Conservation (phyloP, 2,113 vertebrate genomes). For the Aldabrachelys gigantea region DNA sequence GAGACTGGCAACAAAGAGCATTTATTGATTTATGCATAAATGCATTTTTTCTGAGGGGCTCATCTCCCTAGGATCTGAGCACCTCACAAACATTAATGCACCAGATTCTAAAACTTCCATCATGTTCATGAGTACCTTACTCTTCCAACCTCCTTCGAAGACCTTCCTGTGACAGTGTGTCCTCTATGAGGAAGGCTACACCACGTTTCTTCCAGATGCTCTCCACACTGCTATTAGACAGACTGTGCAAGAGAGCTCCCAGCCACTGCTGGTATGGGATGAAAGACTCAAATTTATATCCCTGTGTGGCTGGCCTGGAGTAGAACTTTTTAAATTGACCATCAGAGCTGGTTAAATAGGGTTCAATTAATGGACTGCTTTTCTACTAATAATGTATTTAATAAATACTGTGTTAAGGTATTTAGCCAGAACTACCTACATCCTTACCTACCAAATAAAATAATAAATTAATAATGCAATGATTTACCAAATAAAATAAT, state of each 20-base stretch:
- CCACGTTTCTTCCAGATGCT: neutral
- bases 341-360: neutral
- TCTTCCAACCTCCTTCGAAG: neutral
- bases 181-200: neutral
- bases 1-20: neutral
- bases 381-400: neutral
- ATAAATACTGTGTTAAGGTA: neutral
- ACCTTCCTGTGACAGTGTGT: neutral
- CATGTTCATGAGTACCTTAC: neutral
- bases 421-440: neutral
- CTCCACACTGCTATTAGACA: neutral
- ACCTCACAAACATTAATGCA: neutral
- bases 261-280: slow-evolving; percentile 35
- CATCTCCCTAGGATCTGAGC: neutral
- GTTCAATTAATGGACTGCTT: neutral
- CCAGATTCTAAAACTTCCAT: neutral
- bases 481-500: neutral
- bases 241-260: slow-evolving; percentile 32
- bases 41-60: neutral
- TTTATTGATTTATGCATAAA: neutral
- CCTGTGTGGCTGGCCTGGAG: neutral
- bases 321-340: neutral
- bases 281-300: slow-evolving; percentile 37
- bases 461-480: neutral
- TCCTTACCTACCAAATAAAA: neutral